Base-by-base conservation (phyloP, 2,888 invertebrate genomes). In the Oxyteleia sp. region DNA sequence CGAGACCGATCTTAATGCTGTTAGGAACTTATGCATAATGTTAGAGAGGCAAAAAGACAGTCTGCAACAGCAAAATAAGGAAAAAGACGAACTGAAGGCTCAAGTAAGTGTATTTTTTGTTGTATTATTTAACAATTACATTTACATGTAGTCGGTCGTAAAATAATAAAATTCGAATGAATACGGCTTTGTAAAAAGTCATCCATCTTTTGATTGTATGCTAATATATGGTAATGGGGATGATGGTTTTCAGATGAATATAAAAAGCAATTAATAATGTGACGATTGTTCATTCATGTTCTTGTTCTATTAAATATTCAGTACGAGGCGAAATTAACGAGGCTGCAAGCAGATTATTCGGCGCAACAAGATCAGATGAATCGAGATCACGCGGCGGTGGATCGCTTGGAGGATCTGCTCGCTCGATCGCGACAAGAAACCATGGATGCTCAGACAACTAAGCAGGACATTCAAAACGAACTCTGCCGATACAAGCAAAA, bases 41-140 rank as follows among this genome's bases (percentile, higher is more conserved):
- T 89, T 96, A 90, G 95, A 97, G 93, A 94, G 95, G 91, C 95
- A 97, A 94, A 95, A 96, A 91, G 95, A 96, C 88, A 94, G 94
- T 92, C 92, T 96, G 0, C 93, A 94, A 85, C 94, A 94, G n/a
- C 95, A 95, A 82, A 89, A 95, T 0, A 92, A 93, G 11, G 94
- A 95, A 75, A 93, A 94, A 76, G 94, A 94, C 41, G 93, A 93
- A 4, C 87, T 92, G 69, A 93, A 92, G 85, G 85, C 89, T 15
- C 93, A 94, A 90, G 94, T 95, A 90, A 85, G 87, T 89, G 38
- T 47, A 35, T 26, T 29, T 29, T 45, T n/a, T n/a, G n/a, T n/a
- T n/a, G n/a, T n/a, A n/a, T n/a, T n/a, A n/a, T n/a, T n/a, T n/a
- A n/a, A n/a, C n/a, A n/a, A n/a, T n/a, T n/a, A 43, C 13, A 15